Evolutionary conservation across 2,113 vertebrate species (phyloP).

Genomic region (Phyllostomus discolor): DNA sequence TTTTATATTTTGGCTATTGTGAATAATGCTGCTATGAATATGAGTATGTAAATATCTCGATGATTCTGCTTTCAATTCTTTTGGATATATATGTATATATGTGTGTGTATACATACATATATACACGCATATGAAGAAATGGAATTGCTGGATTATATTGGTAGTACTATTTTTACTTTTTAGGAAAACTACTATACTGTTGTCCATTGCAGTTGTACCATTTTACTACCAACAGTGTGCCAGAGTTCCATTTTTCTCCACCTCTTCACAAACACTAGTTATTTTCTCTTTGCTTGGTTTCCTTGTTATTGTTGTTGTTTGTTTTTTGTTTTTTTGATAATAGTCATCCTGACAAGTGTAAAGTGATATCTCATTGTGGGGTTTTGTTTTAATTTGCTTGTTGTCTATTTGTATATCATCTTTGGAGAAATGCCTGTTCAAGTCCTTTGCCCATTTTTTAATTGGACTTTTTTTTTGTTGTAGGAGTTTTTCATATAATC

Average conservation of each 20-base stretch:
- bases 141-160: not conserved
- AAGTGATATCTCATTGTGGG: not conserved
- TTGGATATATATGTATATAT: not conserved
- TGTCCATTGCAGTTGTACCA: not conserved
- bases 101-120: too few relatives aligned
- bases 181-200: not conserved
- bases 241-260: not conserved
- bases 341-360: not conserved
- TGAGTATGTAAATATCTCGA: not conserved
- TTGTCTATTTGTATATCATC: not conserved
- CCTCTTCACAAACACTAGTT: not conserved
- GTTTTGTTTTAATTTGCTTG: not conserved
- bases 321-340: not conserved
- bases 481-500: not conserved
- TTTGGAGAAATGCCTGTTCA: slow-evolving; percentile 15
- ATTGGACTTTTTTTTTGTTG: not conserved
- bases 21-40: not conserved
- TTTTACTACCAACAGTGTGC: not conserved
- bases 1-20: not conserved
- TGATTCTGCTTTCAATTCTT: not conserved
- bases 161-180: not conserved
- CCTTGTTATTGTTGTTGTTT: not conserved
- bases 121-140: not conserved
- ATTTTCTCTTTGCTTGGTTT: not conserved
- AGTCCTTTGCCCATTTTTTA: not conserved